phyloP scores from a whole-genome alignment of 2,113 vertebrate species.

The Semnornis frantzii region DNA sequence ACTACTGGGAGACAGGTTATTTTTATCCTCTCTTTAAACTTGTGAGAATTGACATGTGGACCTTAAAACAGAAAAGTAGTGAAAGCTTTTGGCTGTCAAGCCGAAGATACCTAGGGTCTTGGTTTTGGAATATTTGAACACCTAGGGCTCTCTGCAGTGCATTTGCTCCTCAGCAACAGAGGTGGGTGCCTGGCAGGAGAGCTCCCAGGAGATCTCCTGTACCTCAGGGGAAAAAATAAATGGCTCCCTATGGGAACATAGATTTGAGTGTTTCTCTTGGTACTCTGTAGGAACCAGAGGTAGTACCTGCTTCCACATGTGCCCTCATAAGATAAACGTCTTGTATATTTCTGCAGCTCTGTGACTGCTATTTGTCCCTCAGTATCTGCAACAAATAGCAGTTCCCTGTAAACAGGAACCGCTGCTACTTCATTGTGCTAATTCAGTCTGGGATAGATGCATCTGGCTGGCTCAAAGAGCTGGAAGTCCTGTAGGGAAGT shows the following conservation, averaged over 20 bases:
- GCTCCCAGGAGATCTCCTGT: neutral
- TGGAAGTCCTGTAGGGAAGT: neutral
- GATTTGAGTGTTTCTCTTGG: neutral
- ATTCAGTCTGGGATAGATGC: neutral
- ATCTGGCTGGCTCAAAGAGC: neutral
- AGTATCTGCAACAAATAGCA: neutral
- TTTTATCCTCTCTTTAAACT: conserved; percentile 47
- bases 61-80: neutral
- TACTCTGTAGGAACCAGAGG: neutral
- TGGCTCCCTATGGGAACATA: neutral
- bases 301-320: neutral
- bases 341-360: neutral
- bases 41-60: conserved; percentile 9
- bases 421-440: neutral
- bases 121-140: neutral
- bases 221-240: neutral
- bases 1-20: conserved; percentile 47
- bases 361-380: neutral
- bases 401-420: neutral
- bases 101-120: neutral
- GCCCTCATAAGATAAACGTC: neutral
- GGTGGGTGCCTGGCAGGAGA: neutral
- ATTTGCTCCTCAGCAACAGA: neutral
- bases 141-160: neutral
- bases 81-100: neutral